These are phyloP conservation scores for Lumbricus terrestris DNA, from an alignment of 2,888 invertebrate genomes.

Conservation along the genomic window DNA sequence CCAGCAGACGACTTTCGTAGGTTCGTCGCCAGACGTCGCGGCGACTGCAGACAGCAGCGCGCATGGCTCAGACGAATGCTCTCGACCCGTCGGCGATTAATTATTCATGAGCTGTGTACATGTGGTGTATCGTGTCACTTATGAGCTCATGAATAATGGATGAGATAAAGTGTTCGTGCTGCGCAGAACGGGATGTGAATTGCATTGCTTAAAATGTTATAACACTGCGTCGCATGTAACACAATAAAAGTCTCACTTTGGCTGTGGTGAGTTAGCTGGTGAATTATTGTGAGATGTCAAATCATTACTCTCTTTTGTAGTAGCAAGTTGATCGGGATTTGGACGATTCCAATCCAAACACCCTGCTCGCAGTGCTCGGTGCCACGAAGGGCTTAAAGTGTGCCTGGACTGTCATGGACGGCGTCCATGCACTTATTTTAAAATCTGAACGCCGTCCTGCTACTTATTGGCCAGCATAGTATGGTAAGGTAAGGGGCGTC, in stretches of 20 bases:
- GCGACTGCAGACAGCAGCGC: too few relatives aligned
- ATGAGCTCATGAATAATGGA: background rate
- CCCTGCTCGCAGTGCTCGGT: too few relatives aligned
- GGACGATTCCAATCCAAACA: too few relatives aligned
- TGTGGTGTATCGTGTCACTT: slow-evolving; percentile 3
- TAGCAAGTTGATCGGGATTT: too few relatives aligned
- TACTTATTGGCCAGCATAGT: too few relatives aligned
- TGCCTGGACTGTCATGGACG: too few relatives aligned
- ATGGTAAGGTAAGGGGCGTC: too few relatives aligned
- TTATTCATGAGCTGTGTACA: background rate
- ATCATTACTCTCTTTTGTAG: too few relatives aligned
- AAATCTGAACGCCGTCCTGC: too few relatives aligned
- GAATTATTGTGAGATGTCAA: too few relatives aligned
- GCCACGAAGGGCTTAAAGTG: too few relatives aligned
- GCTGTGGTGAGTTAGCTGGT: background rate
- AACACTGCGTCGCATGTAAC: background rate
- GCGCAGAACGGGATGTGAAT: background rate
- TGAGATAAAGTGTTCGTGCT: background rate
- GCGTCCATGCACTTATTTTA: too few relatives aligned
- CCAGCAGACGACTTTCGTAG: background rate
- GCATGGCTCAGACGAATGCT: background rate
- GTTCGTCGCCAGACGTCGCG: background rate
- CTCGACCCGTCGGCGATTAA: background rate
- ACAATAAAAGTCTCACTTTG: background rate
- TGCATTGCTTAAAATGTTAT: background rate